phyloP scores from a whole-genome alignment of 1,140 invertebrate genomes.

The Drosophila arawakana region DNA sequence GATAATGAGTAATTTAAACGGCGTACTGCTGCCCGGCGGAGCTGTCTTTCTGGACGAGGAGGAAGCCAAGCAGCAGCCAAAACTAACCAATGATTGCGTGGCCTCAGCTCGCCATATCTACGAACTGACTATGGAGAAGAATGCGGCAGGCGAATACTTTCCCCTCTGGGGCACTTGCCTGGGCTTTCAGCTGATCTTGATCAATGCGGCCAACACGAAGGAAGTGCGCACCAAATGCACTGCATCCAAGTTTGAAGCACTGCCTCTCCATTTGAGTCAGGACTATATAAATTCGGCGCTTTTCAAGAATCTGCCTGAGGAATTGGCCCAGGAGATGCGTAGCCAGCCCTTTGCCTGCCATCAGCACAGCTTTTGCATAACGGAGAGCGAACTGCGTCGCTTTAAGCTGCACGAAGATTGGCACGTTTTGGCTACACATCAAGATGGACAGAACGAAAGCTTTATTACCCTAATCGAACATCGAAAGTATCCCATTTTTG shows the following conservation, averaged over 20 bases:
- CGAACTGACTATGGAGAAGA: slow-evolving; percentile 88
- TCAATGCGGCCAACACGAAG: slow-evolving; percentile 86
- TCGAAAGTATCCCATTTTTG: slow-evolving; percentile 91
- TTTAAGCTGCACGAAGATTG: slow-evolving; percentile 87
- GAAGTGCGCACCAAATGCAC: slow-evolving; percentile 61
- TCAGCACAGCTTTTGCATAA: slow-evolving; percentile 90
- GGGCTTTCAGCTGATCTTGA: slow-evolving; percentile 93
- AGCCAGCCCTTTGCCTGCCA: slow-evolving; percentile 89
- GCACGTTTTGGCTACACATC: slow-evolving; percentile 88
- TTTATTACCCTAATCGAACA: slow-evolving; percentile 90
- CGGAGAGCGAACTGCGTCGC: slow-evolving; percentile 84
- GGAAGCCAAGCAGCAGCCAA: slow-evolving; percentile 83
- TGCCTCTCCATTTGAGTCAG: slow-evolving; percentile 43
- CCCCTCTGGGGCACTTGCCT: slow-evolving; percentile 95
- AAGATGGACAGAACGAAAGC: slow-evolving; percentile 85
- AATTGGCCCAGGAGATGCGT: slow-evolving; percentile 86
- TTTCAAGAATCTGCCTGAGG: slow-evolving; percentile 86
- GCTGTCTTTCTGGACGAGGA: slow-evolving; percentile 86
- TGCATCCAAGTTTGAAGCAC: slow-evolving; percentile 19
- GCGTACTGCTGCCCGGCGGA: slow-evolving; percentile 92
- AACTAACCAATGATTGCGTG: slow-evolving; percentile 83
- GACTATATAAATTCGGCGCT: slow-evolving; percentile 85
- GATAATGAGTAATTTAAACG: slow-evolving; percentile 88
- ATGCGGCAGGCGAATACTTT: slow-evolving; percentile 89
- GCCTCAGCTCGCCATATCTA: slow-evolving; percentile 87